These are phyloP conservation scores for Dendrocincla tyrannina DNA, from an alignment of 2,797 vertebrate genomes.

Conservation along the genomic window DNA sequence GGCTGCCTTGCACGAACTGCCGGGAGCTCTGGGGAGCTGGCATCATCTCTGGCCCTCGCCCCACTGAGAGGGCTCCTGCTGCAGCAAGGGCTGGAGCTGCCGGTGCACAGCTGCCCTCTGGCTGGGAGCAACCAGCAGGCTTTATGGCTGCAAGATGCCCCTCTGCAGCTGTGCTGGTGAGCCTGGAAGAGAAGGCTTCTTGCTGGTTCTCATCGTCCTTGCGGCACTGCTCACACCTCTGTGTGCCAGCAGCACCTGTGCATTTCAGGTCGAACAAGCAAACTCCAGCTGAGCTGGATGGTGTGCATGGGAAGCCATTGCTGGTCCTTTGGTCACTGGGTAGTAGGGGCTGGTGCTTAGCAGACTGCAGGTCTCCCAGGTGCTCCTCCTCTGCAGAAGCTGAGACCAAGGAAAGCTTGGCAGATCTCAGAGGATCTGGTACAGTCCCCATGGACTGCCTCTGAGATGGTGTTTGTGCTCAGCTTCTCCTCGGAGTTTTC, in stretches of 20 bases:
- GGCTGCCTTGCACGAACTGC: constrained; percentile 15
- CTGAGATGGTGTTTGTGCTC: not conserved
- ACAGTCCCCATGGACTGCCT: constrained; percentile 88
- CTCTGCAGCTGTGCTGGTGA: constrained; percentile 56
- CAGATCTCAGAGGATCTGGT: constrained; percentile 86
- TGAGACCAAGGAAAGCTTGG: constrained; percentile 82
- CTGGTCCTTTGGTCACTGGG: constrained; percentile 69
- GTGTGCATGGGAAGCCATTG: constrained; percentile 65
- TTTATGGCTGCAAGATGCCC: not conserved
- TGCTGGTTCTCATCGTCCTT: constrained; percentile 49
- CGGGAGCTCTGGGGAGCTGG: constrained; percentile 35
- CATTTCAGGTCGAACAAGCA: constrained; percentile 52
- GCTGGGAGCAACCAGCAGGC: not conserved
- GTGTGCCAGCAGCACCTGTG: not conserved
- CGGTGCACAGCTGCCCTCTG: not conserved
- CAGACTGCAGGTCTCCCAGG: constrained; percentile 73
- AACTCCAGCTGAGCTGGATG: constrained; percentile 48
- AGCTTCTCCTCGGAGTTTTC: not conserved
- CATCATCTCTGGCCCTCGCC: not conserved
- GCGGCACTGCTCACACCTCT: not conserved
- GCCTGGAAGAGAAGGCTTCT: constrained; percentile 51
- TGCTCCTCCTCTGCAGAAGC: constrained; percentile 76
- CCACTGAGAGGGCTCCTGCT: not conserved
- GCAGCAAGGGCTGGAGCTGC: not conserved
- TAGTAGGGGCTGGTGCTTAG: constrained; percentile 72